A percentile compares a stretch with the other conserved stretches of the same genome.
phyloP scores from a whole-genome alignment of 2,113 vertebrate species.

The Pavo muticus region DNA sequence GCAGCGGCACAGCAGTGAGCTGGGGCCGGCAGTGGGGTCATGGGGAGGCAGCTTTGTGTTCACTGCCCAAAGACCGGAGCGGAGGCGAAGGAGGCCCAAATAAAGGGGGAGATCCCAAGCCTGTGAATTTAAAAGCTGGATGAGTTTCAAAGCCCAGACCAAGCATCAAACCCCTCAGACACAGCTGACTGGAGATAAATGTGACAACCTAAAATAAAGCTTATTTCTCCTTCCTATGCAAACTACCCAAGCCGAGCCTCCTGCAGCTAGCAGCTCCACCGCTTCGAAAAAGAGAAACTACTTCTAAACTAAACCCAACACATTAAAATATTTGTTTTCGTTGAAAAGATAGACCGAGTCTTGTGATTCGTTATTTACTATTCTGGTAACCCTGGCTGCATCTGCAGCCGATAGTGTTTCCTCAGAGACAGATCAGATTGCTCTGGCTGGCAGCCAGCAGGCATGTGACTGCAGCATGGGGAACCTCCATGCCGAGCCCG shows the following conservation, averaged over 20 bases:
- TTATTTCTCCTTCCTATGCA: neutral
- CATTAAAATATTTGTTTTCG: slow-evolving; percentile 83
- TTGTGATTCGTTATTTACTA: slow-evolving; percentile 88
- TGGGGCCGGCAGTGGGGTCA: neutral
- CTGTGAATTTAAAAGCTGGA: neutral
- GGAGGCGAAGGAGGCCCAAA: neutral
- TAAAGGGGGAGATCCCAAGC: neutral
- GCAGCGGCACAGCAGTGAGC: neutral
- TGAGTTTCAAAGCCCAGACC: neutral
- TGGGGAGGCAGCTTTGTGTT: neutral
- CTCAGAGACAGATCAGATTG: slow-evolving; percentile 75
- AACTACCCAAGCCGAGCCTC: slow-evolving; percentile 8
- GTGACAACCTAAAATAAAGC: neutral
- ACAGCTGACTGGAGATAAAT: neutral
- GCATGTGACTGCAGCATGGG: slow-evolving; percentile 83
- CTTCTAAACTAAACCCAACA: slow-evolving; percentile 59
- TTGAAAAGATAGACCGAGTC: slow-evolving; percentile 71
- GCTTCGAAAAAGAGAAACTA: slow-evolving; percentile 20
- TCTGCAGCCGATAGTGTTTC: slow-evolving; percentile 84
- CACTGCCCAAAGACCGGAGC: neutral
- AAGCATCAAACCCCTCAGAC: neutral
- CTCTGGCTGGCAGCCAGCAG: slow-evolving; percentile 77
- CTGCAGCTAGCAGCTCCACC: neutral
- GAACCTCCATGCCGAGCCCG: slow-evolving; percentile 70
- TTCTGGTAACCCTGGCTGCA: slow-evolving; percentile 86